A percentile compares a stretch with the other conserved stretches of the same genome.
phyloP scores from a whole-genome alignment of 2,888 invertebrate genomes.

The Heteromurus nitidus region DNA sequence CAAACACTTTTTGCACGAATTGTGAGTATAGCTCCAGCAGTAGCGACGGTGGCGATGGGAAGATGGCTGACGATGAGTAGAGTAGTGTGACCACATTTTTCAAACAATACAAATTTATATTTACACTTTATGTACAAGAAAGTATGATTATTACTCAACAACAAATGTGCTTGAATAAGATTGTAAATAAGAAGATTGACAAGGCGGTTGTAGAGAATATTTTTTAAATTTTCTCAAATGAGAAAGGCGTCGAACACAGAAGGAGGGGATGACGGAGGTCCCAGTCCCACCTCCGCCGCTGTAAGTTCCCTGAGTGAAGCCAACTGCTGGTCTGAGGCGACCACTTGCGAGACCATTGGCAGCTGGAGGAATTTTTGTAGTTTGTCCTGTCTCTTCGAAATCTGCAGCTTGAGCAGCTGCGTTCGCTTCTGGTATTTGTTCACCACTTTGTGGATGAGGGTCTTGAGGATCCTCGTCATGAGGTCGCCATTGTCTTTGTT shows the following conservation, averaged over 20 bases:
- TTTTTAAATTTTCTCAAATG: not conserved
- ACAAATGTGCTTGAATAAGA: too few relatives aligned
- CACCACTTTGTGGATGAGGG: slow-evolving; percentile 35
- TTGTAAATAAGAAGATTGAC: too few relatives aligned
- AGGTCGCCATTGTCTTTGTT: slow-evolving; percentile 35
- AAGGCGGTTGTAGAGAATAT: too few relatives aligned
- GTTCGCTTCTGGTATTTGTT: slow-evolving; percentile 46
- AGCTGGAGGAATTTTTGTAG: slow-evolving; percentile 45
- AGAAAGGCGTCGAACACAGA: slow-evolving; percentile 21
- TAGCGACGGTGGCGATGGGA: too few relatives aligned
- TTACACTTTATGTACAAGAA: too few relatives aligned
- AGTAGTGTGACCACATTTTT: too few relatives aligned
- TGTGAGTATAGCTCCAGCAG: too few relatives aligned
- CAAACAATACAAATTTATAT: too few relatives aligned
- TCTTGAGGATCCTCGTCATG: slow-evolving; percentile 32
- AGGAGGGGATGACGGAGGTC: too few relatives aligned
- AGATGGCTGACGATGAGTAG: too few relatives aligned
- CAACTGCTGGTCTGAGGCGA: slow-evolving; percentile 21
- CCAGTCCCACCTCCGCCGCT: not conserved
- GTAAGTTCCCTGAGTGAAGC: not conserved
- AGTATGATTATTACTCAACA: too few relatives aligned
- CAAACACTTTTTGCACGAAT: too few relatives aligned
- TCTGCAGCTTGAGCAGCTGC: slow-evolving; percentile 31
- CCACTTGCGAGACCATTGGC: slow-evolving; percentile 34
- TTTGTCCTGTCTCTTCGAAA: slow-evolving; percentile 20